Evolutionary conservation across 2,797 vertebrate genomes (phyloP).

Genomic region (Rallus crepitans): DNA sequence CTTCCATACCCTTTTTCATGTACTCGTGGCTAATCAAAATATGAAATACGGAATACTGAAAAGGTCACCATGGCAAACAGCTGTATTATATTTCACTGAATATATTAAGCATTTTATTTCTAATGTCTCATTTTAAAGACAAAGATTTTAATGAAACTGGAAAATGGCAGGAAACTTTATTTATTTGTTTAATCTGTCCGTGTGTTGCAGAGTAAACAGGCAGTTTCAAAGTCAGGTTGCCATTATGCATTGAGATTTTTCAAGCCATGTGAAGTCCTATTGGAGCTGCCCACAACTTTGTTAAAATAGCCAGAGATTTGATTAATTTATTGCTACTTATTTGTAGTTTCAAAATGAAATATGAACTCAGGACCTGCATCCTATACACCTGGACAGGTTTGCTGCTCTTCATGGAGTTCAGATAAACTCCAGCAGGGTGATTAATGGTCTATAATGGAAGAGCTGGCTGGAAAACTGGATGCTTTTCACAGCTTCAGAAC

Average conservation of each 20-base stretch:
- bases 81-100: constrained; percentile 30
- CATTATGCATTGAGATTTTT: background rate
- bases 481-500: background rate
- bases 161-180: background rate
- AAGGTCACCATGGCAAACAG: constrained; percentile 63
- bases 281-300: background rate
- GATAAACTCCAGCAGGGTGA: background rate
- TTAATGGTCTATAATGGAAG: background rate
- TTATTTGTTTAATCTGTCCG: too few relatives aligned
- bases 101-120: constrained; percentile 51
- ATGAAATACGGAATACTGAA: constrained; percentile 53
- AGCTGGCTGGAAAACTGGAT: background rate
- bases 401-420: background rate
- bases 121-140: constrained; percentile 34
- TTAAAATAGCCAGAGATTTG: background rate
- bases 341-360: background rate
- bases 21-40: constrained; percentile 41
- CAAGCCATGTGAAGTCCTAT: background rate
- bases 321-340: background rate
- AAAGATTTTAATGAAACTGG: constrained; percentile 52
- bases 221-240: background rate
- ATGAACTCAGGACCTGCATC: background rate
- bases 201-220: background rate
- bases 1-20: too few relatives aligned
- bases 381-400: background rate